phyloP scores from a whole-genome alignment of 2,888 invertebrate genomes.

The Trichogramma evanescens region DNA sequence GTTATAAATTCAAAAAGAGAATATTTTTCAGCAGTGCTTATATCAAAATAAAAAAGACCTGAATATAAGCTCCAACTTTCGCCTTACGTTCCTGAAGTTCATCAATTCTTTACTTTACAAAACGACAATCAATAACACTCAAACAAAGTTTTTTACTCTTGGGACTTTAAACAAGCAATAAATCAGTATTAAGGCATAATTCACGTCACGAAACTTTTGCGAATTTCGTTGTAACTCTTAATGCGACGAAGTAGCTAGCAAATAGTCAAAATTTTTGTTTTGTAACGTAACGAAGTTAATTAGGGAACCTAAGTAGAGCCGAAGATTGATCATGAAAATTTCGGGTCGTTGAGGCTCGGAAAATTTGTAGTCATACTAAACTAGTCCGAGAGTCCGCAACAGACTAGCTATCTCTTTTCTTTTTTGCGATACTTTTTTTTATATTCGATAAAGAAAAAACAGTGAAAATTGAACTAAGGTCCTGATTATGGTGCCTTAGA shows the following conservation, averaged over 20 bases:
- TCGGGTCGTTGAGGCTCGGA: slow-evolving; percentile 30
- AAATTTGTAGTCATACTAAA: slow-evolving; percentile 40
- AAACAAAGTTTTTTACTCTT: not conserved
- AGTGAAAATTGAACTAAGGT: slow-evolving; percentile 16
- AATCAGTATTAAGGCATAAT: slow-evolving; percentile 20
- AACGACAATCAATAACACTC: not conserved
- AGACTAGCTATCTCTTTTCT: slow-evolving; percentile 20
- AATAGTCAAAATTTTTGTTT: not conserved
- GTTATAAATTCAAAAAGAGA: too few relatives aligned
- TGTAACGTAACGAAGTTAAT: slow-evolving; percentile 2
- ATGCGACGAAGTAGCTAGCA: slow-evolving; percentile 5
- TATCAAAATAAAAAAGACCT: too few relatives aligned
- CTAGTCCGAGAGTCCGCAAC: slow-evolving; percentile 42
- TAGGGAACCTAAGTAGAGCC: slow-evolving; percentile 18
- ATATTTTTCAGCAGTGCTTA: too few relatives aligned
- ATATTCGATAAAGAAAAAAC: not conserved
- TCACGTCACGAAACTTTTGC: slow-evolving; percentile 13
- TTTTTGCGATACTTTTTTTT: slow-evolving; percentile 25
- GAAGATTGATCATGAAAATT: slow-evolving; percentile 41
- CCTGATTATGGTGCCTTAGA: slow-evolving; percentile 38
- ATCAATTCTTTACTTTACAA: not conserved
- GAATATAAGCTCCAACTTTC: too few relatives aligned
- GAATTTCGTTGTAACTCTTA: not conserved
- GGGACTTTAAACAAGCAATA: not conserved
- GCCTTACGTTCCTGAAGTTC: not conserved